phyloP scores from a whole-genome alignment of 2,888 invertebrate genomes.

The Lasioglossum marginatum region DNA sequence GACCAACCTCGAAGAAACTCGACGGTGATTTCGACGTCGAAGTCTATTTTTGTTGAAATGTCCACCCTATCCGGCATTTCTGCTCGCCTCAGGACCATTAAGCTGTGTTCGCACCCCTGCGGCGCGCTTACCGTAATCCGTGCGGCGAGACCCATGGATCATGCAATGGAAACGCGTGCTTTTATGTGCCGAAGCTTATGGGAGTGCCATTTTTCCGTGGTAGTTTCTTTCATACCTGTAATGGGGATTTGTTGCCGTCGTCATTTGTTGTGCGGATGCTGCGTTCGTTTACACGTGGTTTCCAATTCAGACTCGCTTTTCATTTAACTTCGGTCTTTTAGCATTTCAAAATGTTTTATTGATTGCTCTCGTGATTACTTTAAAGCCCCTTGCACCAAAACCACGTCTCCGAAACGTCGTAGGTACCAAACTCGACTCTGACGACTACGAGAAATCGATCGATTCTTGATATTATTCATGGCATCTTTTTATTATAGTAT shows the following conservation, averaged over 20 bases:
- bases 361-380: background rate
- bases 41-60: slow-evolving; percentile 25
- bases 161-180: slow-evolving; percentile 35
- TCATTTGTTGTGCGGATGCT: background rate
- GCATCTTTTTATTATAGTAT: background rate
- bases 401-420: background rate
- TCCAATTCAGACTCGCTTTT: background rate
- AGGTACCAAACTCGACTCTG: background rate
- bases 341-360: background rate
- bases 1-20: slow-evolving; percentile 34
- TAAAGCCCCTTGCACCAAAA: background rate
- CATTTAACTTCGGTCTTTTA: background rate
- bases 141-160: slow-evolving; percentile 53
- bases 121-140: slow-evolving; percentile 39
- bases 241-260: slow-evolving; percentile 22
- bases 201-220: slow-evolving; percentile 9
- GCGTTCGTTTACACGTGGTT: slow-evolving; percentile 6
- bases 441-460: background rate
- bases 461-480: background rate
- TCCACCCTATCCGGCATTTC: slow-evolving; percentile 25
- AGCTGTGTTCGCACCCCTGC: slow-evolving; percentile 33
- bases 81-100: slow-evolving; percentile 44
- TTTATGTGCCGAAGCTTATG: slow-evolving; percentile 25
- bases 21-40: slow-evolving; percentile 34
- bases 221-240: slow-evolving; percentile 5